These are phyloP conservation scores for Heptranchias perlo DNA, from an alignment of 2,113 vertebrate genomes.

Conservation along the genomic window DNA sequence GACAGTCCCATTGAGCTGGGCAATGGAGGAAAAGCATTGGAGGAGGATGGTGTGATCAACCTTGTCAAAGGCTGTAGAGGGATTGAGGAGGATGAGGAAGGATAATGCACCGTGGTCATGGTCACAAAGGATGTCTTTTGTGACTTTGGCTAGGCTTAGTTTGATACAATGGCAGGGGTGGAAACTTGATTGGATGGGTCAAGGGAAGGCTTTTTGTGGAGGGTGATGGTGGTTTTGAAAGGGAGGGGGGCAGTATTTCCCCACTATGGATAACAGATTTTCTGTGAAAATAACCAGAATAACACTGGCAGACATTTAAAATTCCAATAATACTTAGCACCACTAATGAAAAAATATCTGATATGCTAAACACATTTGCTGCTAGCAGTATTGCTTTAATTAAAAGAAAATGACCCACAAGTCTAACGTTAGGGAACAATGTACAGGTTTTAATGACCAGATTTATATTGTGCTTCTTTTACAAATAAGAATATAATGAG, in stretches of 20 bases:
- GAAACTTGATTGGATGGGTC: neutral
- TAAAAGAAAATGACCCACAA: neutral
- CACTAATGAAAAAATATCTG: neutral
- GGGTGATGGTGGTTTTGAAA: neutral
- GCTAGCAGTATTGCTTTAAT: neutral
- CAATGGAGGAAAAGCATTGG: no score
- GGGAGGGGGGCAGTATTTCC: neutral
- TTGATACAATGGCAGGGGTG: neutral
- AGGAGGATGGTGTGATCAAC: no score
- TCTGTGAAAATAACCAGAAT: neutral
- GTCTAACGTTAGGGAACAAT: neutral
- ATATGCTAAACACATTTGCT: no score
- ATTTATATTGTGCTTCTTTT: neutral
- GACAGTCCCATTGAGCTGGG: no score
- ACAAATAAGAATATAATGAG: neutral
- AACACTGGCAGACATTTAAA: neutral
- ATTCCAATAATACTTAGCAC: neutral
- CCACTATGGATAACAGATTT: neutral
- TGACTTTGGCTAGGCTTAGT: neutral
- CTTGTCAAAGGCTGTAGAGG: no score
- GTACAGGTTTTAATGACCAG: no score
- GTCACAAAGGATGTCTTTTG: neutral
- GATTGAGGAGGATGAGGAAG: no score
- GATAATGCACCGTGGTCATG: no score
- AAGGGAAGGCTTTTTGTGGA: neutral